phyloP scores from a whole-genome alignment of 2,888 invertebrate species.

The Eulithis prunata region DNA sequence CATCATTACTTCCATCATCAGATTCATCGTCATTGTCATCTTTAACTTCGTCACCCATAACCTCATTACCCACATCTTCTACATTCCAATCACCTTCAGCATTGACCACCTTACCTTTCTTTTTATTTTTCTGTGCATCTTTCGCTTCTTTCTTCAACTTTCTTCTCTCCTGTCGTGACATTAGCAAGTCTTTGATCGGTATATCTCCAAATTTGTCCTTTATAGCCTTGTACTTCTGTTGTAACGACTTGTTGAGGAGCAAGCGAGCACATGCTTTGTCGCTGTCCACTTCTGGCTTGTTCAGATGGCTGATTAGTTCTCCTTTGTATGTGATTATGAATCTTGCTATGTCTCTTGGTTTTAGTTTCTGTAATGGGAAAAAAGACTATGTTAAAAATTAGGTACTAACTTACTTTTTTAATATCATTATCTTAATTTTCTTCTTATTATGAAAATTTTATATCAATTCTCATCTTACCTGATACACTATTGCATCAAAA shows the following conservation, averaged over 20 bases:
- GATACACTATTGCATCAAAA: too few species aligned
- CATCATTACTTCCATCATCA: constrained; percentile 9
- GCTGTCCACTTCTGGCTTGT: constrained; percentile 66
- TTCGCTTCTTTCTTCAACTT: constrained; percentile 72
- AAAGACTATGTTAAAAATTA: neutral
- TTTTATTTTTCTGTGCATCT: constrained; percentile 67
- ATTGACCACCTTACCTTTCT: constrained; percentile 56
- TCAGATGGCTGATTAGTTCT: constrained; percentile 64
- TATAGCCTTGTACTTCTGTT: constrained; percentile 70
- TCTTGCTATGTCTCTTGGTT: constrained; percentile 70
- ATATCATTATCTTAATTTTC: too few species aligned
- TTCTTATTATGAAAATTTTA: too few species aligned
- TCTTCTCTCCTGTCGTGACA: constrained; percentile 73
- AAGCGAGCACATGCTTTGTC: constrained; percentile 75
- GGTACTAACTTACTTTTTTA: too few species aligned
- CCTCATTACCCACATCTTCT: constrained; percentile 53
- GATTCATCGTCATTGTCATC: constrained; percentile 23
- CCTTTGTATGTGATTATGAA: constrained; percentile 73
- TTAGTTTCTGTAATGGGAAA: constrained; percentile 70
- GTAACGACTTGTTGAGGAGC: constrained; percentile 69
- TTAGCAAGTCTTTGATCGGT: constrained; percentile 72
- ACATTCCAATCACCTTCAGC: constrained; percentile 66
- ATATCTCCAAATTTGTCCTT: constrained; percentile 67
- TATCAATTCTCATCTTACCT: too few species aligned
- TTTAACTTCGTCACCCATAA: constrained; percentile 38